These are phyloP conservation scores for Chaetops frenatus DNA, from an alignment of 2,113 vertebrate species.

Conservation along the genomic window DNA sequence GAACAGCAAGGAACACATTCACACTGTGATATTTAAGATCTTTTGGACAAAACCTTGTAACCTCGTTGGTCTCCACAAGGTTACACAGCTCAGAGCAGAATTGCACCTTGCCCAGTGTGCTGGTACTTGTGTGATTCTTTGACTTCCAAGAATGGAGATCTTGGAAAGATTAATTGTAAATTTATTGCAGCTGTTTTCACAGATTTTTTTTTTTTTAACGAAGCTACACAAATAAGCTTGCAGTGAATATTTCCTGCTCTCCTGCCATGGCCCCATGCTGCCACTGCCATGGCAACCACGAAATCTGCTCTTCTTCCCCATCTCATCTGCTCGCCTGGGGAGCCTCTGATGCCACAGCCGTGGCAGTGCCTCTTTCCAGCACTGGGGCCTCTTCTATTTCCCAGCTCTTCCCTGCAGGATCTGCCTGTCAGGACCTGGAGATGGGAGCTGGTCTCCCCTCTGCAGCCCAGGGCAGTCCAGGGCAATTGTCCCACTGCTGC, in stretches of 20 bases:
- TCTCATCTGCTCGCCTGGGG: not conserved
- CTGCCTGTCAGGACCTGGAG: accelerated
- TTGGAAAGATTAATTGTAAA: not conserved
- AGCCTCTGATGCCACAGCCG: not conserved
- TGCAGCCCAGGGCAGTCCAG: not conserved
- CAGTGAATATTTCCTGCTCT: constrained; percentile 15
- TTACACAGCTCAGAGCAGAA: not conserved
- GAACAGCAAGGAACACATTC: not conserved
- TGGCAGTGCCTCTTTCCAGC: not conserved
- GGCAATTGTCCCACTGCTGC: not conserved
- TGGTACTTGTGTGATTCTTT: not conserved
- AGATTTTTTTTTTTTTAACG: not conserved
- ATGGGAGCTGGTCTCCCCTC: not conserved
- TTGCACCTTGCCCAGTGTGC: not conserved
- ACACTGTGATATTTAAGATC: not conserved
- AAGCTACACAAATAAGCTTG: not conserved
- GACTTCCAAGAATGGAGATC: not conserved
- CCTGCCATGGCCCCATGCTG: constrained; percentile 20
- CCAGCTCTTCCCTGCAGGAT: not conserved
- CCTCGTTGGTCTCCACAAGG: not conserved
- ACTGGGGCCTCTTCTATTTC: accelerated
- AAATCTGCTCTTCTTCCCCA: not conserved
- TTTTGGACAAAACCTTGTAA: not conserved
- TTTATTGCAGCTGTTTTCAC: constrained; percentile 1
- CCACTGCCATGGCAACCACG: constrained; percentile 38